A percentile compares a stretch with the other conserved stretches of the same genome.
Evolutionary conservation across 1,140 invertebrate species (phyloP).

Genomic region (Wasmannia auropunctata): DNA sequence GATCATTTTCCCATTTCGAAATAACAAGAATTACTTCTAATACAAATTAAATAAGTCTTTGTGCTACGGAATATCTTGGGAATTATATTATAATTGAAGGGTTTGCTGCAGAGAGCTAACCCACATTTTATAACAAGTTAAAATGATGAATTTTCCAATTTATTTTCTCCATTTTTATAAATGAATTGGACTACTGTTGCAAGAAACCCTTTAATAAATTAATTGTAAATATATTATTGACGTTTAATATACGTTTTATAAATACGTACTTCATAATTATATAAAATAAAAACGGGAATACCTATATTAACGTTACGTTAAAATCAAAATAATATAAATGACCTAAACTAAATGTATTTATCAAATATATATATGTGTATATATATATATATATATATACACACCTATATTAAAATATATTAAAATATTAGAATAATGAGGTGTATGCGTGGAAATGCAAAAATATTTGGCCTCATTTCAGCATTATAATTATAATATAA

Average conservation of each 20-base stretch:
- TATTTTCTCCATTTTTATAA: too few relatives aligned
- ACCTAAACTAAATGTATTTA: too few relatives aligned
- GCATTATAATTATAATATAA: neutral
- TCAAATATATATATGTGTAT: too few relatives aligned
- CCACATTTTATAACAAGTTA: too few relatives aligned
- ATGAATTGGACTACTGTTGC: too few relatives aligned
- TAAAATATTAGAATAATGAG: neutral
- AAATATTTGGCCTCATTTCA: neutral
- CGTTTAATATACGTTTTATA: neutral
- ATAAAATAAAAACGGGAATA: neutral
- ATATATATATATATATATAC: too few relatives aligned
- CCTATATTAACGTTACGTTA: neutral
- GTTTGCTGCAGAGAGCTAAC: too few relatives aligned
- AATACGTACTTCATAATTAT: neutral
- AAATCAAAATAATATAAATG: neutral
- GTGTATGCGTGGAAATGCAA: neutral
- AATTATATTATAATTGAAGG: conserved; percentile 5
- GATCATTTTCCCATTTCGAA: neutral
- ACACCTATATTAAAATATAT: too few relatives aligned
- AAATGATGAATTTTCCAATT: too few relatives aligned
- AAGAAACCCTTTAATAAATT: too few relatives aligned
- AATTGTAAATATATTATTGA: neutral
- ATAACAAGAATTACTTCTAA: neutral
- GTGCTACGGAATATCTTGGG: neutral
- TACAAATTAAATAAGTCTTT: neutral